Evolutionary conservation across 2,888 invertebrate genomes (phyloP), one percentile per base, ranked within the genome.

Genomic region (Rhabditoides inermis): DNA sequence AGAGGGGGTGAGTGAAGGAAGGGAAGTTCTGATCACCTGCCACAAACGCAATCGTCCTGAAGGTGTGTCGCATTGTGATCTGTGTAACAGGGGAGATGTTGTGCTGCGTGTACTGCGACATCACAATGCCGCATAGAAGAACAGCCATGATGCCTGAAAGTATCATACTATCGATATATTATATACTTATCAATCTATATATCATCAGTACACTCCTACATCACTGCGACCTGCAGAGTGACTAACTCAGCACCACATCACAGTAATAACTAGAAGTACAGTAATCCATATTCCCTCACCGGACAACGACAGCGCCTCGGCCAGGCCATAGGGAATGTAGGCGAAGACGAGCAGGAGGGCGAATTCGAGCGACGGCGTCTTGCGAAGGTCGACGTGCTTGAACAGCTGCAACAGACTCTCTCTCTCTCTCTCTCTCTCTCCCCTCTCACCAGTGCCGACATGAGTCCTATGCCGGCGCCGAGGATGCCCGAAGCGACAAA

Each of bases 51-150:
- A 98, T 81, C 0, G 95, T 95, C 73, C 92, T 83, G 85, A 98
- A 89, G 0, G 94, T 95, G 79, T 95, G 94, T 78, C 95, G 94
- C 87, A 98, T 94, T 3, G 95, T 95, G 48, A 98, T 92, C 81
- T 98, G 98, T 0, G 95, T 94, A 22, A 98, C 88, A 0, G 95
- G 94, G 1, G 94, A 94, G 40, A 98, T 81, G 79, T 98, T 98
- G 76, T 89, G 90, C 82, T 98, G 98, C 15, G 95, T 95, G 78
- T 98, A 98, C 78, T 98, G 98, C 0, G 94, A 94, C 98, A 98
- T 98, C 1, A 94, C 92, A 75, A 98, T 90, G 6, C 95, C 98
- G 81, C 92, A 92, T 78, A 95, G 94, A 66, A 98, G 80, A 73
- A 98, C 98, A 6, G 98, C 94, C 95, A 98, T 98, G 55, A 98